Evolutionary conservation across 2,113 vertebrate species (phyloP).

Genomic region (Rhynchomys soricoides): DNA sequence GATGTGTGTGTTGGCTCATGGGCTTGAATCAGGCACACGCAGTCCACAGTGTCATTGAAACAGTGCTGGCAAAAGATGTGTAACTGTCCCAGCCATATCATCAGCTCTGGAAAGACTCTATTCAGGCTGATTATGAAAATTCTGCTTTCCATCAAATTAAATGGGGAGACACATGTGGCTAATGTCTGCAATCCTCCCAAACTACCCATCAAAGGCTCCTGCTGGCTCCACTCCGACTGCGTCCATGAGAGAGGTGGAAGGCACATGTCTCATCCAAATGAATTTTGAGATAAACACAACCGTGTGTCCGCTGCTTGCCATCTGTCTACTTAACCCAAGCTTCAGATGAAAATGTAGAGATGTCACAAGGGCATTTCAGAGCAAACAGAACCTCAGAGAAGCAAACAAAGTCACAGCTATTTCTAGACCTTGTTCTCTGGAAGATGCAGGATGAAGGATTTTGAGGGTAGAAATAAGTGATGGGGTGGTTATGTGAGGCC

Average conservation of each 20-base stretch:
- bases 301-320: background rate
- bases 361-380: background rate
- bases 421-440: background rate
- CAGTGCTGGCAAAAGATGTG: background rate
- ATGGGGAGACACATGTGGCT: background rate
- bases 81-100: background rate
- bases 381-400: background rate
- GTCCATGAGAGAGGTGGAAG: background rate
- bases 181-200: background rate
- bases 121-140: conserved; percentile 39
- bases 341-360: conserved; percentile 15
- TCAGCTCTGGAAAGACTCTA: conserved; percentile 37
- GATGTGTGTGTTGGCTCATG: background rate
- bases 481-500: background rate
- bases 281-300: background rate
- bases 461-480: background rate
- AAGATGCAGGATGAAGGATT: background rate
- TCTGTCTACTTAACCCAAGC: background rate
- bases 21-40: background rate
- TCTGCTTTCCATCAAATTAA: background rate
- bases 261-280: conserved; percentile 10
- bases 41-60: background rate
- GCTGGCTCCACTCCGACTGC: background rate
- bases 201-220: background rate
- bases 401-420: background rate